Evolutionary conservation across 2,113 vertebrate genomes (phyloP).

Genomic region (Phrynosoma platyrhinos): DNA sequence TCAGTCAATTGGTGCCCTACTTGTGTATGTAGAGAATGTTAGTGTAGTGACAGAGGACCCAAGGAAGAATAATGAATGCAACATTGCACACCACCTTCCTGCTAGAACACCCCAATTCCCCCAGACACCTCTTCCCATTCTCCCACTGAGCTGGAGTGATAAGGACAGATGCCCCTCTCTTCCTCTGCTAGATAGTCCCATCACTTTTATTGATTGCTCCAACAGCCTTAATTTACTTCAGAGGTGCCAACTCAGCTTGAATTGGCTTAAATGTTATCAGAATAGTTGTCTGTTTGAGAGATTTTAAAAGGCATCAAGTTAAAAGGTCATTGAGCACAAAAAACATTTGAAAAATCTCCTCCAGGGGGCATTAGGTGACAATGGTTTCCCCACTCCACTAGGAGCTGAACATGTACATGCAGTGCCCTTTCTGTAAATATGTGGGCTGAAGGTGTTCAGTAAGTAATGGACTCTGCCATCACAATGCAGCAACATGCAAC

Average conservation of each 20-base stretch:
- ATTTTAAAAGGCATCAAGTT: conserved; percentile 25
- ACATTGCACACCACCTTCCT: neutral
- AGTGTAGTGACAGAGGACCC: conserved; percentile 10
- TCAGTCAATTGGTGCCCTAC: neutral
- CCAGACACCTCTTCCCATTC: conserved; percentile 3
- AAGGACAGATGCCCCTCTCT: conserved; percentile 40
- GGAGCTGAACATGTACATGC: neutral
- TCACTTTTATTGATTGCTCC: conserved; percentile 34
- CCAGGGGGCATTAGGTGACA: neutral
- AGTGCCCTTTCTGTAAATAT: neutral
- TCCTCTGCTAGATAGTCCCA: conserved; percentile 1
- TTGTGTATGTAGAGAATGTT: neutral
- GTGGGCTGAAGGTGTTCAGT: neutral
- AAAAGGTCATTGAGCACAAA: conserved; percentile 19
- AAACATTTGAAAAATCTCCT: conserved; percentile 18
- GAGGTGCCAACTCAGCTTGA: conserved; percentile 42
- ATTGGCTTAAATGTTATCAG: conserved; percentile 24
- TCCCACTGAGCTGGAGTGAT: conserved; percentile 45
- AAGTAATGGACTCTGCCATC: too few species aligned
- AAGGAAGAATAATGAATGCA: conserved; percentile 9
- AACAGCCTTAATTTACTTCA: conserved; percentile 50
- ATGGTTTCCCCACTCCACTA: neutral
- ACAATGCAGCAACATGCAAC: neutral
- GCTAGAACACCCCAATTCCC: neutral
- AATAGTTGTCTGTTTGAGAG: conserved; percentile 20